Percentiles rank a stretch among this genome's conserved stretches.
Evolutionary conservation across 2,797 vertebrate genomes (phyloP).

Genomic region (Nasua narica): DNA sequence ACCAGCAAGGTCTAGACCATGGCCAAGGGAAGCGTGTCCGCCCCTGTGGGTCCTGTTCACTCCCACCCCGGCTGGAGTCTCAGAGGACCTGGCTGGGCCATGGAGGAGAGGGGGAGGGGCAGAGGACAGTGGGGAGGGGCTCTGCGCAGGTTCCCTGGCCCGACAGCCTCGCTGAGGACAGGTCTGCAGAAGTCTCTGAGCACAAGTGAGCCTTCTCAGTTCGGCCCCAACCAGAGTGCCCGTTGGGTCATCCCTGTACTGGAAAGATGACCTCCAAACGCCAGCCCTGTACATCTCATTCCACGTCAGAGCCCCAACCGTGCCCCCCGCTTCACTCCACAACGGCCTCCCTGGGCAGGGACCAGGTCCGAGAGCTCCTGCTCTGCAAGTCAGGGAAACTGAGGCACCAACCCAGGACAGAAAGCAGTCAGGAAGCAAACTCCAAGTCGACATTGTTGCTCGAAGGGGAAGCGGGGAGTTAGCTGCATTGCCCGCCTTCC

Average conservation of each 20-base stretch:
- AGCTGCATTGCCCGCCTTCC: neutral
- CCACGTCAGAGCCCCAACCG: accelerated
- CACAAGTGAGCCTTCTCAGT: neutral
- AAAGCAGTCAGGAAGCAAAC: neutral
- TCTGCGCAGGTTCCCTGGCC: neutral
- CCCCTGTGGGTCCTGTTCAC: neutral
- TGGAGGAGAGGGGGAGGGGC: neutral
- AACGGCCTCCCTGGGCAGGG: accelerated
- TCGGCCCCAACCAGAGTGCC: neutral
- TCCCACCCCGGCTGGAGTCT: neutral
- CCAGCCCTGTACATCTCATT: neutral
- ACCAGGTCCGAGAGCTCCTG: neutral
- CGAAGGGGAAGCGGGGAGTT: neutral
- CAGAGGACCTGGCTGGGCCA: neutral
- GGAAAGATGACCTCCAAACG: neutral
- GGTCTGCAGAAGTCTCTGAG: neutral
- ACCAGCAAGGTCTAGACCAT: neutral
- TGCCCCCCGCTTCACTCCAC: neutral
- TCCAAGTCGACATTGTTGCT: neutral
- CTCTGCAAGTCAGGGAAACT: neutral
- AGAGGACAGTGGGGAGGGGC: accelerated
- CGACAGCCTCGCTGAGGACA: neutral
- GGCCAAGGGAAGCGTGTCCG: neutral
- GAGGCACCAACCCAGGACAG: neutral
- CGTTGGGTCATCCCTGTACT: neutral